Conservation (phyloP, 2,113 vertebrate species). For the Pteruthius melanotis region DNA sequence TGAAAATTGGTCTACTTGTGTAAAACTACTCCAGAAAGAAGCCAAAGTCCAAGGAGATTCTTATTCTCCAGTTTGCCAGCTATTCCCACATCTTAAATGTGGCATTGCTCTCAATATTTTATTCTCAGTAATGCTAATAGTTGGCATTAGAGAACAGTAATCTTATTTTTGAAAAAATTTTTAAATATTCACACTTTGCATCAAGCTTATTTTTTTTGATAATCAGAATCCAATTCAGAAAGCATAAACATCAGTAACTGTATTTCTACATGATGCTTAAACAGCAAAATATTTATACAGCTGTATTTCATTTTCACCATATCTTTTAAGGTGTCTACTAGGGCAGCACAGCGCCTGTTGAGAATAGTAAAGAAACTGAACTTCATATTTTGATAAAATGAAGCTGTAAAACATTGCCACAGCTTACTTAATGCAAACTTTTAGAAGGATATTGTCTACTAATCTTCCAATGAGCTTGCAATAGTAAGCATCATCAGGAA, state of each 20-base stretch:
- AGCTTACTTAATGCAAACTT: neutral
- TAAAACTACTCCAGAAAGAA: neutral
- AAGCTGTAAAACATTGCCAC: neutral
- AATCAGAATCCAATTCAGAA: neutral
- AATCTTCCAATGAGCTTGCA: conserved; percentile 96
- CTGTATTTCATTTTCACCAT: neutral
- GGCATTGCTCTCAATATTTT: neutral
- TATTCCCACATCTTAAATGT: neutral
- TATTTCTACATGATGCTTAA: neutral
- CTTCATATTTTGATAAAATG: neutral
- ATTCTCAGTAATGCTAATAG: neutral
- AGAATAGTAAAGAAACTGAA: neutral
- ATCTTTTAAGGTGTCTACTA: neutral
- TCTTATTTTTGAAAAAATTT: neutral
- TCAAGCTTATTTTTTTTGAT: neutral
- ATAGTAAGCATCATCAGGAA: conserved; percentile 96
- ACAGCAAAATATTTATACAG: neutral
- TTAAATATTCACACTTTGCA: neutral
- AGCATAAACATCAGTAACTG: neutral
- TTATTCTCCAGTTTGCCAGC: neutral
- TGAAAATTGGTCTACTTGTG: neutral
- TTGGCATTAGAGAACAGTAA: neutral
- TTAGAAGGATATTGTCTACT: conserved; percentile 98
- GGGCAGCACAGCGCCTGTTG: neutral
- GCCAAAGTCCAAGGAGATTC: neutral